A percentile compares a stretch with the other conserved stretches of the same genome.
Conservation (phyloP, 2,888 invertebrate species). For the Aphelenchoides bicaudatus region DNA sequence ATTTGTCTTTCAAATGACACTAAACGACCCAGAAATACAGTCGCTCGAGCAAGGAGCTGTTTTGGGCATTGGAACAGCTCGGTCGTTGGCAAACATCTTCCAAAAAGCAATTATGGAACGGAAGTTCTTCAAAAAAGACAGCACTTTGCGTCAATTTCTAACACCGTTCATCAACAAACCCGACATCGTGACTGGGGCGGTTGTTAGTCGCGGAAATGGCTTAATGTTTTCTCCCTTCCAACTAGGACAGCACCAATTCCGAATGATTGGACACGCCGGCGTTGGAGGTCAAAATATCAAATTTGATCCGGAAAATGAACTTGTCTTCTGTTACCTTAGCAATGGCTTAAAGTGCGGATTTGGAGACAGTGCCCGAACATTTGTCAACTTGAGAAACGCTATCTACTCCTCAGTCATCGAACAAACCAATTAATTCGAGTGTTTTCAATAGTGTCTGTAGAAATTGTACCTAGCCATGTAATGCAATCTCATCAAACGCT, state of each 20-base stretch:
- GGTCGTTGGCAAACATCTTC: slow-evolving; percentile 44
- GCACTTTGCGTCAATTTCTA: slow-evolving; percentile 24
- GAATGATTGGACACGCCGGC: slow-evolving; percentile 61
- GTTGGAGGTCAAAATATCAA: slow-evolving; percentile 63
- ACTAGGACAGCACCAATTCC: slow-evolving; percentile 3
- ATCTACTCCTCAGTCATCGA: slow-evolving; percentile 33
- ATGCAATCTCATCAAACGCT: too few relatives aligned
- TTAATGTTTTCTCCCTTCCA: slow-evolving; percentile 24
- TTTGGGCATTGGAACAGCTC: slow-evolving; percentile 43
- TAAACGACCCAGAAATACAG: slow-evolving; percentile 52
- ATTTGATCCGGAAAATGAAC: slow-evolving; percentile 59
- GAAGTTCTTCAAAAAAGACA: slow-evolving; percentile 20
- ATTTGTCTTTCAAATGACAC: slow-evolving; percentile 35
- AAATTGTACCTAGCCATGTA: too few relatives aligned
- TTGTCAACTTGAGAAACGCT: slow-evolving; percentile 38
- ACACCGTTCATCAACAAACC: slow-evolving; percentile 21
- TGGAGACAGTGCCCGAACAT: slow-evolving; percentile 50
- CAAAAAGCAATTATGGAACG: slow-evolving; percentile 32
- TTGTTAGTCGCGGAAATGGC: slow-evolving; percentile 33
- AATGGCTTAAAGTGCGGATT: slow-evolving; percentile 56
- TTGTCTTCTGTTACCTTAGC: slow-evolving; percentile 62
- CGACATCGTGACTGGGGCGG: slow-evolving; percentile 37
- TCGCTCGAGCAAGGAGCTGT: slow-evolving; percentile 46
- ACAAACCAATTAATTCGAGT: slow-evolving; percentile 7
- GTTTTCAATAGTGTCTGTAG: slow-evolving; percentile 4